phyloP scores from a whole-genome alignment of 1,140 invertebrate genomes.

The Solenopsis invicta region DNA sequence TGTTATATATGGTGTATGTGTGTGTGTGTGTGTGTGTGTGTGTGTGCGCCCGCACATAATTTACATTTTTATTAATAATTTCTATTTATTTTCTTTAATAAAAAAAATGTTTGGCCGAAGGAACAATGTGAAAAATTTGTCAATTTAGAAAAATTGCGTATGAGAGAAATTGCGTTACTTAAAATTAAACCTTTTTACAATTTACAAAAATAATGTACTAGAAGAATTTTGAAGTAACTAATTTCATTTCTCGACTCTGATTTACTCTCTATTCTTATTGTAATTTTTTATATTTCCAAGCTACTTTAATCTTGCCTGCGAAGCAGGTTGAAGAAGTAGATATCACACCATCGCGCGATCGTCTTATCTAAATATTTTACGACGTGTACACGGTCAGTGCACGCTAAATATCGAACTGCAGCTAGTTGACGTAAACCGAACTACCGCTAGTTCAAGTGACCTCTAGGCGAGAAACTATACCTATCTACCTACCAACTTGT shows the following conservation, averaged over 20 bases:
- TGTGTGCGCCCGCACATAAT: neutral
- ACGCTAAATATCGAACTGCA: slow-evolving; percentile 48
- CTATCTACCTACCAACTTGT: slow-evolving; percentile 53
- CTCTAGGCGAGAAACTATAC: slow-evolving; percentile 50
- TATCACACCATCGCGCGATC: neutral
- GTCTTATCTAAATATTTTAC: slow-evolving; percentile 39
- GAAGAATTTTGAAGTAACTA: neutral
- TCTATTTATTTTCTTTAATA: neutral
- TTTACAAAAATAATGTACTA: neutral
- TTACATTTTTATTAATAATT: neutral
- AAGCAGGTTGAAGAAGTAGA: neutral
- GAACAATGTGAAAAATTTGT: neutral
- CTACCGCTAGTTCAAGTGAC: slow-evolving; percentile 32
- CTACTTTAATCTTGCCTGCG: neutral
- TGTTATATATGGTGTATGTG: neutral
- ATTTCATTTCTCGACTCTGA: neutral
- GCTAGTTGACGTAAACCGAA: slow-evolving; percentile 43
- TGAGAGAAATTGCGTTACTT: neutral
- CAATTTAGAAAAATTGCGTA: too few relatives aligned
- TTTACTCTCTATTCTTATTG: neutral
- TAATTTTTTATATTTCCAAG: neutral
- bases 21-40: neutral
- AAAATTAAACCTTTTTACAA: neutral
- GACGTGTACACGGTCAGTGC: slow-evolving; percentile 16
- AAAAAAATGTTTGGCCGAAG: neutral